Percentiles rank a stretch among this genome's conserved stretches.
Conservation (phyloP, 2,113 vertebrate genomes). For the Trichomycterus rosablanca region DNA sequence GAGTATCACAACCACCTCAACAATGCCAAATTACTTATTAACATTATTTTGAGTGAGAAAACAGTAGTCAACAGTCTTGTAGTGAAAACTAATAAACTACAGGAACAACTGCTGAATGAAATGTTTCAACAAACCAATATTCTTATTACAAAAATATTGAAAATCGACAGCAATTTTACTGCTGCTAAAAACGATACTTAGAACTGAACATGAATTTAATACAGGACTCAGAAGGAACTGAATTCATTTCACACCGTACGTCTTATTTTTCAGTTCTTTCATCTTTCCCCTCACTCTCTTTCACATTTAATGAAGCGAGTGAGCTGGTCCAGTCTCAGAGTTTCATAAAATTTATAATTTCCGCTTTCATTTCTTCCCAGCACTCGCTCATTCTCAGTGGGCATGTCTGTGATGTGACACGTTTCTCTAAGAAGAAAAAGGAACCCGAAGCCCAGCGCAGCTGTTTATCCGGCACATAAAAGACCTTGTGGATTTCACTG, state of each 20-base stretch:
- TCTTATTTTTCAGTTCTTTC: not conserved
- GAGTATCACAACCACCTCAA: too few relatives aligned
- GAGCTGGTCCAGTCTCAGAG: not conserved
- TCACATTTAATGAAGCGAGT: not conserved
- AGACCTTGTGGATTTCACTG: not conserved
- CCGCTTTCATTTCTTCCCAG: not conserved
- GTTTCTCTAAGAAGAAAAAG: not conserved
- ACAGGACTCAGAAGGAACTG: conserved; percentile 5
- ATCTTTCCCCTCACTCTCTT: not conserved
- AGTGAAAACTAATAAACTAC: too few relatives aligned
- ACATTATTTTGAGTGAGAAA: too few relatives aligned
- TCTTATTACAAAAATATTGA: too few relatives aligned
- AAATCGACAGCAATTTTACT: not conserved
- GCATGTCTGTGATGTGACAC: too few relatives aligned
- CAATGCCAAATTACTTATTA: too few relatives aligned
- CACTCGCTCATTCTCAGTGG: not conserved
- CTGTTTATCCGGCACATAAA: not conserved
- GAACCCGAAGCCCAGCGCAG: not conserved
- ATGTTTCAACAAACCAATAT: too few relatives aligned
- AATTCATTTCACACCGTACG: not conserved
- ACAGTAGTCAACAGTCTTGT: too few relatives aligned
- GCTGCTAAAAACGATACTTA: conserved; percentile 28
- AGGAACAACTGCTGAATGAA: too few relatives aligned
- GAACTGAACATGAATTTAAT: conserved; percentile 18
- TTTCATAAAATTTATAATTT: conserved; percentile 6